Evolutionary conservation across 1,140 invertebrate species (phyloP).

Genomic region (Papilio aristodemus): DNA sequence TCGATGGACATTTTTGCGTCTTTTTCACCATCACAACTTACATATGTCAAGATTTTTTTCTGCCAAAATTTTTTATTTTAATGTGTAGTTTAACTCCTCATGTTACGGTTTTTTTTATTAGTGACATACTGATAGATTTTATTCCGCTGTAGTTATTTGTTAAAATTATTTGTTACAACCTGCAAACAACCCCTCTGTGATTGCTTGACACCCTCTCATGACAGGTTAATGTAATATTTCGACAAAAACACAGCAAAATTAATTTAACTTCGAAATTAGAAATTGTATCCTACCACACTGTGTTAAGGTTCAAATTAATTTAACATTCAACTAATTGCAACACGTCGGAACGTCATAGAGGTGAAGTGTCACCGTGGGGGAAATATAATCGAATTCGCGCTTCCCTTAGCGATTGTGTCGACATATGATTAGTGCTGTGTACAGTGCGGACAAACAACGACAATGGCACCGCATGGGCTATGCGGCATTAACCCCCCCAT

Average conservation of each 20-base stretch:
- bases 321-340: slow-evolving; percentile 16
- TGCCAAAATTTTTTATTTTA: too few species aligned
- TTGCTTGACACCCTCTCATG: slow-evolving; percentile 1
- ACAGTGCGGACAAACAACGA: slow-evolving; percentile 21
- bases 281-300: background rate
- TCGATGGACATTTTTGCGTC: too few species aligned
- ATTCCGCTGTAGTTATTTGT: background rate
- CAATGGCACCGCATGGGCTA: slow-evolving; percentile 6
- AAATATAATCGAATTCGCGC: slow-evolving; percentile 29
- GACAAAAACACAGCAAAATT: slow-evolving; percentile 19
- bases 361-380: slow-evolving; percentile 26
- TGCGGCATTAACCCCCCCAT: background rate
- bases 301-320: slow-evolving; percentile 14
- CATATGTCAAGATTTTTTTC: too few species aligned
- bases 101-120: too few species aligned
- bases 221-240: slow-evolving; percentile 20
- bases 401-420: slow-evolving; percentile 18
- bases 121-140: background rate
- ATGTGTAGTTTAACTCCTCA: too few species aligned
- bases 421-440: slow-evolving; percentile 21
- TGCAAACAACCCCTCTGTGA: slow-evolving; percentile 5
- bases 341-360: slow-evolving; percentile 13
- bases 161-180: background rate
- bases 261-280: background rate
- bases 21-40: too few species aligned